Evolutionary conservation across 2,113 vertebrate genomes (phyloP), one percentile per base, ranked within the genome.

Genomic region (Potamarius usumacintae): DNA sequence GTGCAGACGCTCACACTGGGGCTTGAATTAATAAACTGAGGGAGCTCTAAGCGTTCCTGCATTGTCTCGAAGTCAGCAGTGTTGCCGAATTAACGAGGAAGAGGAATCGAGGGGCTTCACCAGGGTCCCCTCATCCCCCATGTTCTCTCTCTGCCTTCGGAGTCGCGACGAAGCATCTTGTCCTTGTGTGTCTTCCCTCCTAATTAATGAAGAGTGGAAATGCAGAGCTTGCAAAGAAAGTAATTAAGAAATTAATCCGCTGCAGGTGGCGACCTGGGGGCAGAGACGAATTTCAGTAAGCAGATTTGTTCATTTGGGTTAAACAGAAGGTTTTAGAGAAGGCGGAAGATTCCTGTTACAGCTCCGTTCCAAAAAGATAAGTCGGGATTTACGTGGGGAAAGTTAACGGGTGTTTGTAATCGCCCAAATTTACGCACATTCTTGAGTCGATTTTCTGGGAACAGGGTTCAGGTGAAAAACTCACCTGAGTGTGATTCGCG

Each of bases 101-200:
- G 50, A 52, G 30, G 55, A 85, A 88, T 9, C 52, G 34, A 65
- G 67, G 42, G 67, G 76, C 80, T 63, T 86, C 82, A 82, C 82
- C 55, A 15, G 87, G 55, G 60, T 48, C 79, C 30, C 62, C n/a
- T 71, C 77, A 55, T 25, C 60, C 17, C 12, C 11, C n/a, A 18
- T 57, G 57, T 4, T 34, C 78, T 9, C 18, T 42, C 79, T 42
- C 52, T 20, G 27, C 27, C 22, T 34, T 42, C 27, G 9, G n/a
- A 50, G 83, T 65, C 20, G 71, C 92, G 91, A 93, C 92, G 87
- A 92, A 94, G 90, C 90, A 88, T 87, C 87, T 90, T 87, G 89
- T 92, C 92, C 89, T 93, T 85, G 88, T 87, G 90, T 90, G 87
- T 90, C 90, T 50, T 83, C 48, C 42, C 14, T 18, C 3, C 22